These are phyloP conservation scores for Eulacestoma nigropectus DNA, from an alignment of 2,113 vertebrate species.

Conservation along the genomic window DNA sequence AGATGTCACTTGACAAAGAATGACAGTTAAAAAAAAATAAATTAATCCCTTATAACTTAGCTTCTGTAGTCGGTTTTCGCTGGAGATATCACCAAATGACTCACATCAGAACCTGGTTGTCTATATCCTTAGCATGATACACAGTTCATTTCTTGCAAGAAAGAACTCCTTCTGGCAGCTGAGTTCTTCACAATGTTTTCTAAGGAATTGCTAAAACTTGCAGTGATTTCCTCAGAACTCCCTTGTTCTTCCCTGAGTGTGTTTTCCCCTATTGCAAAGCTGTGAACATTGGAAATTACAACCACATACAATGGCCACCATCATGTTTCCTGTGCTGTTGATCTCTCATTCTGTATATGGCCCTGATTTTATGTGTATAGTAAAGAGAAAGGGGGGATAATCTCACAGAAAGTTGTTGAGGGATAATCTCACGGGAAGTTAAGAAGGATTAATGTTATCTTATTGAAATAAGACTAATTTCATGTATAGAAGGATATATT, in stretches of 20 bases:
- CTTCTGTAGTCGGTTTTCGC: neutral
- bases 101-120: neutral
- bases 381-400: neutral
- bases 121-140: neutral
- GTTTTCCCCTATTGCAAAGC: neutral
- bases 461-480: neutral
- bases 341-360: neutral
- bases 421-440: neutral
- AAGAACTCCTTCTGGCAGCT: neutral
- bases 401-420: neutral
- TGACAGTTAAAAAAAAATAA: neutral
- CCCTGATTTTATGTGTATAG: neutral
- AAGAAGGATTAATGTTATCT: slow-evolving; percentile 5
- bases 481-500: neutral
- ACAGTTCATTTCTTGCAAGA: neutral
- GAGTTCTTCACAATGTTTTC: neutral
- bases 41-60: neutral
- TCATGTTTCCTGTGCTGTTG: neutral
- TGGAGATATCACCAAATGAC: neutral
- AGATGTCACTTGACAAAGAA: neutral
- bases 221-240: neutral
- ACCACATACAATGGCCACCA: neutral
- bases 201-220: neutral
- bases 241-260: neutral
- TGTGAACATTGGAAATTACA: neutral